Conservation (phyloP, 2,888 invertebrate species). For the Entomobrya proxima region DNA sequence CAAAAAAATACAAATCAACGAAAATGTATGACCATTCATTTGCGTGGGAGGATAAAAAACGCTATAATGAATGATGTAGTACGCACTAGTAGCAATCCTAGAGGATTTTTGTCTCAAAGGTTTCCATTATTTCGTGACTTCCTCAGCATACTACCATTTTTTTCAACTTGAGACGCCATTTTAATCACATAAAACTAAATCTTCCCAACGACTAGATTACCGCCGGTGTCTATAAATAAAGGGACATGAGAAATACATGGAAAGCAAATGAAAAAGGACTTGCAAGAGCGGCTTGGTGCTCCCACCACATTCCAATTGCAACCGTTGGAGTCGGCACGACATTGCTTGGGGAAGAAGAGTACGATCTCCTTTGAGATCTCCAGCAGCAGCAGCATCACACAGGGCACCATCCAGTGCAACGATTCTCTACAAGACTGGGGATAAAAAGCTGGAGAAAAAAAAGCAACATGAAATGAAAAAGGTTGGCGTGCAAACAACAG, state of each 20-base stretch:
- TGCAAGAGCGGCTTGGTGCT: constrained; percentile 6
- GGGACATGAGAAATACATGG: not conserved
- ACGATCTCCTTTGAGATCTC: constrained; percentile 55
- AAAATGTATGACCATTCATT: no score
- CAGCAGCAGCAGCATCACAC: constrained; percentile 21
- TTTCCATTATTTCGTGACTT: not conserved
- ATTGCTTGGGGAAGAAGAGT: constrained; percentile 19
- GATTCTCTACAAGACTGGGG: constrained; percentile 46
- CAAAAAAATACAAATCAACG: no score
- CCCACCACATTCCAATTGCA: not conserved
- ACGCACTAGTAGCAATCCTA: no score
- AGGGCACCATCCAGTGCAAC: constrained; percentile 27
- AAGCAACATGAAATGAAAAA: constrained; percentile 32
- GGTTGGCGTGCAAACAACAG: constrained; percentile 59
- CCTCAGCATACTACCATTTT: not conserved
- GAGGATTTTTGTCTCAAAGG: no score
- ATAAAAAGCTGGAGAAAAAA: constrained; percentile 25
- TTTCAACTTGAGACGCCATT: constrained; percentile 18
- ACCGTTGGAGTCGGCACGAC: not conserved
- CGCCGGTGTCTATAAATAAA: constrained; percentile 44
- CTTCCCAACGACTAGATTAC: constrained; percentile 38
- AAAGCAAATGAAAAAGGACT: not conserved
- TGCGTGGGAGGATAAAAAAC: no score
- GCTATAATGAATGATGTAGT: no score
- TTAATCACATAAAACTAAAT: constrained; percentile 47